Evolutionary conservation across 2,888 invertebrate genomes (phyloP).

Genomic region (Drosophila basisetae): DNA sequence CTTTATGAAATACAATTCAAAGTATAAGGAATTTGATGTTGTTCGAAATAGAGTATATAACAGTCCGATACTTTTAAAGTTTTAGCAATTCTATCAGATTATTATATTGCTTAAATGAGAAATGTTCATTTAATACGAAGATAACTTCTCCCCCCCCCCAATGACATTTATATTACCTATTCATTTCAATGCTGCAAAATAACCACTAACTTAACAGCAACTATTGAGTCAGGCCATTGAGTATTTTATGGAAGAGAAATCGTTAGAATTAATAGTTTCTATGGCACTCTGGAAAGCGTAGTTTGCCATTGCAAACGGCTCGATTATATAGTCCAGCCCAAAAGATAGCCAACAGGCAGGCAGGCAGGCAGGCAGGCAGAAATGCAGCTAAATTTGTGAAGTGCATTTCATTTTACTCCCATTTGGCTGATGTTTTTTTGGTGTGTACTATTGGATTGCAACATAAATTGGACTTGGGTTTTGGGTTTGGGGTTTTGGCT

Average conservation of each 20-base stretch:
- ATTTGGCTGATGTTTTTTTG: constrained; percentile 1
- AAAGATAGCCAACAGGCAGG: background rate
- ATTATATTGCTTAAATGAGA: background rate
- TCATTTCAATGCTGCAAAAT: background rate
- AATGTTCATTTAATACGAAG: background rate
- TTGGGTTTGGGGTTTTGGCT: constrained; percentile 5
- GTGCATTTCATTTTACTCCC: constrained; percentile 11
- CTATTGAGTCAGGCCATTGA: background rate
- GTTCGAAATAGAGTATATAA: background rate
- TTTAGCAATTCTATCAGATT: background rate
- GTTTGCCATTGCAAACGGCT: constrained; percentile 8
- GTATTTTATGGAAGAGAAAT: background rate
- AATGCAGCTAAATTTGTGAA: constrained; percentile 11
- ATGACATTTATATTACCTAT: background rate
- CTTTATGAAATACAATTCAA: accelerated
- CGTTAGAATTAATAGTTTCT: constrained; percentile 9
- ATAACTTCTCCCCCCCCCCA: background rate
- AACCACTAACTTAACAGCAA: background rate
- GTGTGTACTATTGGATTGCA: constrained; percentile 18
- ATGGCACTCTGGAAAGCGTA: background rate
- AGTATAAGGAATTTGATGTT: background rate
- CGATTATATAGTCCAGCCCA: background rate
- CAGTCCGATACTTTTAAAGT: background rate
- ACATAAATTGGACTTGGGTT: constrained; percentile 11
- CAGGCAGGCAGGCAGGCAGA: background rate